These are phyloP conservation scores for Epiblema foenella DNA, from an alignment of 2,888 invertebrate species.

Conservation along the genomic window DNA sequence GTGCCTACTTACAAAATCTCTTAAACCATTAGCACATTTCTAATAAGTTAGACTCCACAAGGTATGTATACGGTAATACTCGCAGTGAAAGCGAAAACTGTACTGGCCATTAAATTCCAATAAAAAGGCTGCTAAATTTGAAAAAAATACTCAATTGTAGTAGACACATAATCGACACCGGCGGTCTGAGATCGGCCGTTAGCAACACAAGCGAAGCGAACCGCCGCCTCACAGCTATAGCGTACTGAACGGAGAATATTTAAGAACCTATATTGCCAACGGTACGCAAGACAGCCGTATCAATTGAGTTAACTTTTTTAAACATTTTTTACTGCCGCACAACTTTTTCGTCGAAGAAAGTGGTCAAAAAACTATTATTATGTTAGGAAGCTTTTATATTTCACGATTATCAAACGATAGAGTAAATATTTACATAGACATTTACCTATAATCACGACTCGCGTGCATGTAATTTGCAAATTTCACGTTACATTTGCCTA, in stretches of 20 bases:
- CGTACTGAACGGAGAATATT: constrained; percentile 9
- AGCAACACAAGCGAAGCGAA: constrained; percentile 24
- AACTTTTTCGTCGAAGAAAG: constrained; percentile 42
- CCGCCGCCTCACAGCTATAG: not conserved
- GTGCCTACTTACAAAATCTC: not conserved
- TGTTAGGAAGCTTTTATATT: constrained; percentile 40
- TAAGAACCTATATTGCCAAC: constrained; percentile 31
- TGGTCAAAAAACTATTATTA: constrained; percentile 43
- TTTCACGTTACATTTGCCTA: constrained; percentile 19
- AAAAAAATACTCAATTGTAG: constrained; percentile 43
- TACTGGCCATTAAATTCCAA: constrained; percentile 41
- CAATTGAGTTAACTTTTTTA: constrained; percentile 44
- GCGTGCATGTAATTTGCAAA: constrained; percentile 42
- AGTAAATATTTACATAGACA: constrained; percentile 24
- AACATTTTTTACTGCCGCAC: constrained; percentile 30
- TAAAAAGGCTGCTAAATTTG: constrained; percentile 37
- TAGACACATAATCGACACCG: constrained; percentile 40
- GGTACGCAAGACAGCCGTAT: constrained; percentile 36
- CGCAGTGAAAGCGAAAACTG: constrained; percentile 44
- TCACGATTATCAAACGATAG: constrained; percentile 13
- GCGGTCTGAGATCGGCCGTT: constrained; percentile 31
- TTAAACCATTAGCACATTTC: constrained; percentile 11
- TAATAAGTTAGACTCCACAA: constrained; percentile 32
- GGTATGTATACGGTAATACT: constrained; percentile 19
- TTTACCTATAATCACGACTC: constrained; percentile 21